Evolutionary conservation across 2,113 vertebrate species (phyloP).

Genomic region (Otocyon megalotis): DNA sequence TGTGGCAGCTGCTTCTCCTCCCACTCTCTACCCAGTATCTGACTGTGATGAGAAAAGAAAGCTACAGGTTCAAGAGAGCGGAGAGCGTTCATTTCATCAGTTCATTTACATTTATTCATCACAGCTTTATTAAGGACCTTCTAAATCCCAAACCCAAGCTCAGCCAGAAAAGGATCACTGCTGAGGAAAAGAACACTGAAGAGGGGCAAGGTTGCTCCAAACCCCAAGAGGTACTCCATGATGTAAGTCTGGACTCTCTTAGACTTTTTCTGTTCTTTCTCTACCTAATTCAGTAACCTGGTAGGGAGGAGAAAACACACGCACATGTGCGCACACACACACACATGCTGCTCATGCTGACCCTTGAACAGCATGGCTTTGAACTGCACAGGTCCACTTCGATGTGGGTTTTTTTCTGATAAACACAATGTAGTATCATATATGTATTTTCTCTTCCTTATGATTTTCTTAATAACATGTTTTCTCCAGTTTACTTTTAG

Average conservation of each 20-base stretch:
- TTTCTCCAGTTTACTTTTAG: neutral
- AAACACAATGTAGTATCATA: neutral
- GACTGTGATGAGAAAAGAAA: neutral
- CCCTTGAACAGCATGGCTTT: neutral
- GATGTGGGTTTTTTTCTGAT: neutral
- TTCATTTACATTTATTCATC: neutral
- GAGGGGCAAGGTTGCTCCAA: neutral
- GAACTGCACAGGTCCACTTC: neutral
- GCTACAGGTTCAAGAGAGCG: neutral
- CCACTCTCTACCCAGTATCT: neutral
- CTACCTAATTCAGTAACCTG: neutral
- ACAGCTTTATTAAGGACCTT: slow-evolving; percentile 7
- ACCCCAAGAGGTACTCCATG: neutral
- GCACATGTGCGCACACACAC: neutral
- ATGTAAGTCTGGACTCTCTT: neutral
- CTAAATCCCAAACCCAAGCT: neutral
- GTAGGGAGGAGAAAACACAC: neutral
- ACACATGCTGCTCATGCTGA: neutral
- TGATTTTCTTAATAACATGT: neutral
- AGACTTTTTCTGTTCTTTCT: neutral
- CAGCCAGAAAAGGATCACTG: neutral
- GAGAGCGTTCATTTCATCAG: neutral
- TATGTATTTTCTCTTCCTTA: neutral
- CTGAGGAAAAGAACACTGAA: neutral
- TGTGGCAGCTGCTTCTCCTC: neutral